Percentiles rank a stretch among this genome's conserved stretches.
These are phyloP conservation scores for Drosophila borealis DNA, from an alignment of 2,888 invertebrate species.

Conservation along the genomic window DNA sequence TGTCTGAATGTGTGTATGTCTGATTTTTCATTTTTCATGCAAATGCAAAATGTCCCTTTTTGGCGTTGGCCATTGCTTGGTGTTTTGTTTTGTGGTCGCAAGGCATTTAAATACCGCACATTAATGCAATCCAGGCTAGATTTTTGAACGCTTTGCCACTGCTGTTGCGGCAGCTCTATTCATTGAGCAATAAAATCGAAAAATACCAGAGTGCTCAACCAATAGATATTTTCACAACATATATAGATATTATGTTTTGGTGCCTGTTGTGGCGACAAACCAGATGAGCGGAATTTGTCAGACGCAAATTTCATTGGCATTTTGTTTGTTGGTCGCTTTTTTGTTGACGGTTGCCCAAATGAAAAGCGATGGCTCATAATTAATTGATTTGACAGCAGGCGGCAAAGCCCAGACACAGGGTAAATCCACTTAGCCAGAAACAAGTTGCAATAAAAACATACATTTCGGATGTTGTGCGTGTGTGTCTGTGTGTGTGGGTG, in stretches of 20 bases:
- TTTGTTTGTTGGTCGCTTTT: conserved; percentile 20
- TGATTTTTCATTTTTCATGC: conserved; percentile 67
- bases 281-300: conserved; percentile 45
- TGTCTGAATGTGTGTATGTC: conserved; percentile 16
- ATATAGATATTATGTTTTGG: conserved; percentile 27
- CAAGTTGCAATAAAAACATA: conserved; percentile 14
- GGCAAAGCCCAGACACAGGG: conserved; percentile 1
- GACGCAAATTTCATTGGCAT: conserved; percentile 46
- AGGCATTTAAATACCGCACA: conserved; percentile 76
- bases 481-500: conserved; percentile 1
- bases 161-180: conserved; percentile 25
- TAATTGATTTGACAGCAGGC: conserved; percentile 53
- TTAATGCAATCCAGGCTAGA: conserved; percentile 66
- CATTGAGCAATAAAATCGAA: conserved; percentile 75
- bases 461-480: not conserved
- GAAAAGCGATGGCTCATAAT: conserved; percentile 50
- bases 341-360: conserved; percentile 30
- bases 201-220: conserved; percentile 47
- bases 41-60: conserved; percentile 69
- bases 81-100: conserved; percentile 75
- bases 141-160: conserved; percentile 23
- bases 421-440: conserved; percentile 28
- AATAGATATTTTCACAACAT: conserved; percentile 1
- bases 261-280: conserved; percentile 17
- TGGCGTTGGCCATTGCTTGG: conserved; percentile 61